phyloP scores from a whole-genome alignment of 2,797 vertebrate species.

The Sus cebifrons region DNA sequence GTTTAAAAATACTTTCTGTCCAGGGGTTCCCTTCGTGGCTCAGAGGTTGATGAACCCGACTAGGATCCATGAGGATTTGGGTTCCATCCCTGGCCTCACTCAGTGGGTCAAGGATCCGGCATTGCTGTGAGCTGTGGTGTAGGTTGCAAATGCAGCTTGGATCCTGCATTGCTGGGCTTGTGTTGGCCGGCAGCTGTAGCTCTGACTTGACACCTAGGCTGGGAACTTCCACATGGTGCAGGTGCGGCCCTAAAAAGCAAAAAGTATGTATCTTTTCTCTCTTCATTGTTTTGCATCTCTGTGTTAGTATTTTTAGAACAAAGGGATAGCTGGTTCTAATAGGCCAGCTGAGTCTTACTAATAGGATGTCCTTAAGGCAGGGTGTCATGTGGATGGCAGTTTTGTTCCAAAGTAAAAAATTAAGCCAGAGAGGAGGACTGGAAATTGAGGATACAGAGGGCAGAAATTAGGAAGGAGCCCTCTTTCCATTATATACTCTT shows the following conservation, averaged over 20 bases:
- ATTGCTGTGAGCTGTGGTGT: too few species aligned
- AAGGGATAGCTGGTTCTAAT: neutral
- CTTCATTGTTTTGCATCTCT: neutral
- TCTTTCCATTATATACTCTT: neutral
- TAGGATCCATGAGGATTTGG: too few species aligned
- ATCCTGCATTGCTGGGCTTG: too few species aligned
- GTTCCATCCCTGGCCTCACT: too few species aligned
- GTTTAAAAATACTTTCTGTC: neutral
- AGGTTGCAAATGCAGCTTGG: too few species aligned
- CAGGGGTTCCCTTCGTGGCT: too few species aligned
- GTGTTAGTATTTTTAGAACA: neutral
- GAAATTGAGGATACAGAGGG: neutral
- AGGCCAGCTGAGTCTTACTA: neutral
- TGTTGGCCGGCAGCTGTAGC: too few species aligned
- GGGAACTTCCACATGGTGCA: too few species aligned
- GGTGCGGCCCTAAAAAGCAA: too few species aligned
- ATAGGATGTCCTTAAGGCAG: neutral
- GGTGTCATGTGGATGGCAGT: neutral
- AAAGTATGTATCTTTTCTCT: neutral
- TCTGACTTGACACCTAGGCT: too few species aligned
- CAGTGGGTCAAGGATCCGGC: too few species aligned
- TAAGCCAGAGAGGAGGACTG: neutral
- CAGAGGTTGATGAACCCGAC: too few species aligned
- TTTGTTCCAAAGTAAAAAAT: conserved; percentile 22
- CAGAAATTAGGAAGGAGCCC: neutral